These are phyloP conservation scores for Botia almorhae DNA, from an alignment of 2,797 vertebrate species.

Conservation along the genomic window DNA sequence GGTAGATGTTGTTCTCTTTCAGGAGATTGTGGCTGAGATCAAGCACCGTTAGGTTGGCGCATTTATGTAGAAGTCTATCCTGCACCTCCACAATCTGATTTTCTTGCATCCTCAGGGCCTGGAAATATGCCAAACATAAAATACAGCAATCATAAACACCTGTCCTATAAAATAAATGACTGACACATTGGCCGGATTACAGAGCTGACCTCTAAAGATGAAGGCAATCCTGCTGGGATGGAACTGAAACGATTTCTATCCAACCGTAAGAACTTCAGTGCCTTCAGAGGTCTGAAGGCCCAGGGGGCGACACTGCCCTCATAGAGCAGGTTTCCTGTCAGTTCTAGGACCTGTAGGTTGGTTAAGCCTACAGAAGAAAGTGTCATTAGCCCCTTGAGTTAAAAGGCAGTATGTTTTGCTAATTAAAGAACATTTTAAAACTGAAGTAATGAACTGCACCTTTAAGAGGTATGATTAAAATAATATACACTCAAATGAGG, in stretches of 20 bases:
- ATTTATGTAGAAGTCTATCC: slow-evolving; percentile 72
- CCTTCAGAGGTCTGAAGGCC: slow-evolving; percentile 74
- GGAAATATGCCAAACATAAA: slow-evolving; percentile 25
- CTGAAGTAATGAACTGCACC: no score
- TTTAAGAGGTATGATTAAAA: no score
- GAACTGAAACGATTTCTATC: slow-evolving; percentile 77
- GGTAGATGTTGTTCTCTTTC: slow-evolving; percentile 72
- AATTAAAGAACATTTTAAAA: neutral
- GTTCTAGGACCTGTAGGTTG: slow-evolving; percentile 77
- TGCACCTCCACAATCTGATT: slow-evolving; percentile 76
- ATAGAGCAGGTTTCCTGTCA: slow-evolving; percentile 76
- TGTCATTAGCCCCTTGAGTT: neutral
- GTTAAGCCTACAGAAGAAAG: slow-evolving; percentile 70
- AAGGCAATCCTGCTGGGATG: slow-evolving; percentile 76
- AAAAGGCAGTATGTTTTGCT: neutral
- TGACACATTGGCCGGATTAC: neutral
- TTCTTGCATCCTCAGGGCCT: slow-evolving; percentile 77
- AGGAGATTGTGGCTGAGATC: slow-evolving; percentile 81
- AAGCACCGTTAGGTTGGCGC: slow-evolving; percentile 71
- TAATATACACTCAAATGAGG: no score
- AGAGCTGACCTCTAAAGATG: slow-evolving; percentile 76
- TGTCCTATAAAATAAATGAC: no score
- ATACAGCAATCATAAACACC: no score
- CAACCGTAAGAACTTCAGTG: slow-evolving; percentile 73
- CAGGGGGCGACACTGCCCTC: slow-evolving; percentile 72